A percentile compares a stretch with the other conserved stretches of the same genome.
Conservation (phyloP, 2,797 vertebrate genomes). For the Loriculus beryllinus region DNA sequence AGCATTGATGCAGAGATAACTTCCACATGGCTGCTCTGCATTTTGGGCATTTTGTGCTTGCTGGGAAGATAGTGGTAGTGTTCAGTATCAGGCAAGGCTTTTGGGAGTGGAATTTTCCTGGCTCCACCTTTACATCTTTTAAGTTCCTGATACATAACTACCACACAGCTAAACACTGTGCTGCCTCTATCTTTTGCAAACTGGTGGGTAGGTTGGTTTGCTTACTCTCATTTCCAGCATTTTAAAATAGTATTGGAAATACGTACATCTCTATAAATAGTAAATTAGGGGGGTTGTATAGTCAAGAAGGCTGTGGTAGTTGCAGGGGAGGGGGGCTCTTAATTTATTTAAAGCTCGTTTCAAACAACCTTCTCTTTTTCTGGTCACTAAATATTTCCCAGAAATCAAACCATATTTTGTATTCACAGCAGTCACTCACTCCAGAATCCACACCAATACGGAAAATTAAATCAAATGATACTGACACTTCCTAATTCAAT, state of each 20-base stretch:
- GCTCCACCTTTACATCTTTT: not conserved
- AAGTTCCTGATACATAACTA: not conserved
- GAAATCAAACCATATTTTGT: slow-evolving; percentile 14
- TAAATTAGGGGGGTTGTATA: not conserved
- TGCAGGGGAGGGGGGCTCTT: not conserved
- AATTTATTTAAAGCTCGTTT: slow-evolving; percentile 31
- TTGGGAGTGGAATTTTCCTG: slow-evolving; percentile 4
- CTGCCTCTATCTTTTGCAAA: not conserved
- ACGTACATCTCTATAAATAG: slow-evolving; percentile 46
- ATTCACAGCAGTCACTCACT: slow-evolving; percentile 14
- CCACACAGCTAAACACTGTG: not conserved
- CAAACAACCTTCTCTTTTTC: slow-evolving; percentile 8
- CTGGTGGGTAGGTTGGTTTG: slow-evolving; percentile 28
- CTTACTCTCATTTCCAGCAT: slow-evolving; percentile 11
- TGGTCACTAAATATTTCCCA: slow-evolving; percentile 25
- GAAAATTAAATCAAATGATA: slow-evolving; percentile 35
- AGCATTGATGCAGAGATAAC: not conserved
- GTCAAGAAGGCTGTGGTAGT: not conserved
- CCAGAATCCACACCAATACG: slow-evolving; percentile 1
- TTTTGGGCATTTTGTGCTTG: not conserved
- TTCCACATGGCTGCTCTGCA: not conserved
- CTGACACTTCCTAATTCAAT: slow-evolving; percentile 26
- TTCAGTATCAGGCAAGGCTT: not conserved
- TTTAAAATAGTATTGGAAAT: slow-evolving; percentile 52
- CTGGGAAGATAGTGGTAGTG: not conserved